phyloP scores from a whole-genome alignment of 2,113 vertebrate genomes.

The Carettochelys insculpta region DNA sequence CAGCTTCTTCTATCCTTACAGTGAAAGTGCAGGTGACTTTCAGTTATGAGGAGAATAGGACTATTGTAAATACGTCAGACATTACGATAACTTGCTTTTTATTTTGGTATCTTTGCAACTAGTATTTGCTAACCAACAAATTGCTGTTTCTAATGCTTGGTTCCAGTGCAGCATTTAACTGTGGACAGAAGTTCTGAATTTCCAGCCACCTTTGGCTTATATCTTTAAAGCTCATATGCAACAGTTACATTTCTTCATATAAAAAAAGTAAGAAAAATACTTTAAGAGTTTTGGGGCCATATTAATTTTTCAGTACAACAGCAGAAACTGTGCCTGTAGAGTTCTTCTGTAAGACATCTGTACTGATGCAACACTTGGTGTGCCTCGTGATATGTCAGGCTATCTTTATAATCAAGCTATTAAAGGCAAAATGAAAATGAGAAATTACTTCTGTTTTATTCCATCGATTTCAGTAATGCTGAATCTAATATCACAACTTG shows the following conservation, averaged over 20 bases:
- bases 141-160: neutral
- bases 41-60: fast-evolving
- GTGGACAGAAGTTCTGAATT: neutral
- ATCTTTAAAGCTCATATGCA: constrained; percentile 14
- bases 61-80: constrained; percentile 11
- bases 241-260: neutral
- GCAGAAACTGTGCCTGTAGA: neutral
- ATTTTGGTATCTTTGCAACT: neutral
- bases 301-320: neutral
- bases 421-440: neutral
- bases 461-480: fast-evolving
- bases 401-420: neutral
- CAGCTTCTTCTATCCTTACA: neutral
- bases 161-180: constrained; percentile 25
- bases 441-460: neutral
- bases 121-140: constrained; percentile 13
- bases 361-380: neutral
- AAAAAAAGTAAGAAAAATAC: neutral
- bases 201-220: neutral
- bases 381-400: neutral
- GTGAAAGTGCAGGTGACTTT: constrained; percentile 3
- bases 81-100: too few species aligned
- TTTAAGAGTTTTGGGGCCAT: fast-evolving
- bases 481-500: neutral
- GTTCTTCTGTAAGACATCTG: neutral